Evolutionary conservation across 2,888 invertebrate genomes (phyloP), one percentile per base, ranked within the genome.

Genomic region (Sminthurinus aureus): DNA sequence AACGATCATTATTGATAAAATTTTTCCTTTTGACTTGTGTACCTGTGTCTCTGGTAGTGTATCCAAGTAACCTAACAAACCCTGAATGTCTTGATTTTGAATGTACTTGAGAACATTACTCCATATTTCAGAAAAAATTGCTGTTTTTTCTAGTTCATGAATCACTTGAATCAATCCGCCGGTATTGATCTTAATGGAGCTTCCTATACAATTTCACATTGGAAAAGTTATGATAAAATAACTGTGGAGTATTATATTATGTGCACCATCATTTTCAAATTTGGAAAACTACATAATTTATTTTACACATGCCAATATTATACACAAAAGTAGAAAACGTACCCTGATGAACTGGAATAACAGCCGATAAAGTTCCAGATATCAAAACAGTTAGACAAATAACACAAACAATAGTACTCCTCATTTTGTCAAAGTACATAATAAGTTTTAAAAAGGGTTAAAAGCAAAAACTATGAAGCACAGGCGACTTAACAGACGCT

Each of bases 1-100:
- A 2, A n/a, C n/a, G n/a, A n/a, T n/a, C n/a, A n/a, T n/a, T n/a
- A 2, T 58, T 69, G 1, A 38, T 38, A 20, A 20, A 20, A 24
- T n/a, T 24, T 69, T 69, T 0, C 3, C 13, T 69, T 11, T 74
- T 74, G 4, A 74, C 18, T 52, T 2, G 20, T 38, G 15, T 20
- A 79, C 79, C 79, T 69, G 71, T 15, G 69, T 79, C 22, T 79
- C 79, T 2, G 69, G 79, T 50, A 79, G 38, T 26, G 2, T 20
- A 69, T 24, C 18, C 24, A 79, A 38, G 51, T 81, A 82, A 67
- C 18, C 12, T 11, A 15, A 66, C n/a, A 76, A 22, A 6, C 82
- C 74, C 22, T 50, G 26, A 26, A 75, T 20, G 67, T 82, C 52
- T 38, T 82, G 15, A 67, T 12, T 58, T 18, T 64, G 11, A 52